Base-by-base conservation (phyloP, 1,140 invertebrate species). In the Caenorhabditis remanei region DNA sequence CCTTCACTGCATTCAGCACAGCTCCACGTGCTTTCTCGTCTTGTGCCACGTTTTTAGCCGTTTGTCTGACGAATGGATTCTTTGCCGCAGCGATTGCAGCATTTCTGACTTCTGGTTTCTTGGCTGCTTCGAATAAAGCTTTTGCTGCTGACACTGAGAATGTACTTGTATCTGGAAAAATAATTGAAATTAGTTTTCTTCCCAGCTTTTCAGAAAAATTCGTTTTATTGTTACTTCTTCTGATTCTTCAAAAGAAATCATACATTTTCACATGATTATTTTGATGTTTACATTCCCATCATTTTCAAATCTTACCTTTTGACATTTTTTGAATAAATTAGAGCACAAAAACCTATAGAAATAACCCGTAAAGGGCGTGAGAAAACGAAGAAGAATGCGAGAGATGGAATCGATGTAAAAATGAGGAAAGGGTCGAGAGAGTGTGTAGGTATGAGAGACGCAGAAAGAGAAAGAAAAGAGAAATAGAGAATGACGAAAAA, bases 101-200 rank as follows among this genome's bases (percentile, higher is more conserved):
- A 48, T 58, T 58, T 16, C 67, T 65, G 14, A 85, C 85, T 79
- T 75, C 85, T 79, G 85, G 85, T 11, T 58, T 85, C 43, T 79
- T 85, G 21, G 85, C 85, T 85, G 85, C 65, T 79, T 85, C 85
- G 65, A 85, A 85, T 13, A 85, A 50, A 32, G 85, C 85, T 32
- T 67, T 58, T 9, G 85, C 85, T 32, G 63, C 65, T 8, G 85
- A 85, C 4, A 85, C 85, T 24, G 85, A 85, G 50, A 85, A 85
- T 43, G 84, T 21, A 56, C 71, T 79, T 4, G 71, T 79, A 14
- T 85, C 85, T 85, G 67, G 14, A 84, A 63, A 43, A 48, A 48
- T n/a, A 65, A 65, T 21, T 2, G 5, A 65, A 40, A 65, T 13
- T 13, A 13, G 13, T 24, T 61, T n/a, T 61, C n/a, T 61, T 61